Evolutionary conservation across 2,888 invertebrate species (phyloP).

Genomic region (Volucella inflata): DNA sequence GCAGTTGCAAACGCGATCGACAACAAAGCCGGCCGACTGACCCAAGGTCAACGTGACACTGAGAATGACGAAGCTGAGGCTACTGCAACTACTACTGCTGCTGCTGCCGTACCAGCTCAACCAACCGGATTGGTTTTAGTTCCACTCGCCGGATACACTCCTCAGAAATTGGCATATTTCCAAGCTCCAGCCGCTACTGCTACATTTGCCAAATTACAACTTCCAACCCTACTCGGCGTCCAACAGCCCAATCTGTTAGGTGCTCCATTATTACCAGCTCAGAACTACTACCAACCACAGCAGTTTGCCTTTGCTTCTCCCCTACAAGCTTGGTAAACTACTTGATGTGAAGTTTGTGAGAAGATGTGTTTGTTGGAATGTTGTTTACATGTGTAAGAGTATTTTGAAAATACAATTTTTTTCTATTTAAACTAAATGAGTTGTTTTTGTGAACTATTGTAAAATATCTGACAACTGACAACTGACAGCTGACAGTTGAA

Average conservation of each 20-base stretch:
- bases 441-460: neutral
- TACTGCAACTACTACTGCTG: conserved; percentile 9
- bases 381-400: conserved; percentile 26
- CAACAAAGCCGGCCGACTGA: conserved; percentile 48
- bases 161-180: conserved; percentile 57
- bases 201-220: conserved; percentile 55
- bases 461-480: conserved; percentile 8
- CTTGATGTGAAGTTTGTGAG: neutral
- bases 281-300: conserved; percentile 62
- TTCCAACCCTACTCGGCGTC: conserved; percentile 40
- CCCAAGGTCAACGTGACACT: conserved; percentile 57
- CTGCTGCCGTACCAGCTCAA: conserved; percentile 21
- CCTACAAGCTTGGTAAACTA: conserved; percentile 58
- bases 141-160: conserved; percentile 53
- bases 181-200: conserved; percentile 41
- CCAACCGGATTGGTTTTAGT: conserved; percentile 50
- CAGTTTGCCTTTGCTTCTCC: conserved; percentile 62
- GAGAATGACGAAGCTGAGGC: conserved; percentile 65
- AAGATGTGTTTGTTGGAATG: conserved; percentile 17
- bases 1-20: conserved; percentile 37
- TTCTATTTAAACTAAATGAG: conserved; percentile 33
- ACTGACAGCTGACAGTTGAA: neutral
- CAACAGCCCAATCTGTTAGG: conserved; percentile 51
- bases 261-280: conserved; percentile 39
- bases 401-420: conserved; percentile 38